Conservation (phyloP, 1,140 invertebrate genomes). For the Cydia fagiglandana region DNA sequence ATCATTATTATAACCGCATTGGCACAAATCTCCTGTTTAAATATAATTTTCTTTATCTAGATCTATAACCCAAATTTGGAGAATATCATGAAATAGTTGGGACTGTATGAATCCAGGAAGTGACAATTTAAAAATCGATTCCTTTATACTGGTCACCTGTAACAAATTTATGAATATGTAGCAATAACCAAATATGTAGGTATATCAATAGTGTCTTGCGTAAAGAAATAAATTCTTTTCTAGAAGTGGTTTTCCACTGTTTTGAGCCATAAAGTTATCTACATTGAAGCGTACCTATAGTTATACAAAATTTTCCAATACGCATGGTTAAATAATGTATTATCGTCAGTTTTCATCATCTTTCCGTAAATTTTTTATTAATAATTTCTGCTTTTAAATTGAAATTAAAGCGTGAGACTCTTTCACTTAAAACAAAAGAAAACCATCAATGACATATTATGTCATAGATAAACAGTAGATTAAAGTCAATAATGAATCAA, state of each 20-base stretch:
- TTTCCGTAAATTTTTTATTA: not conserved
- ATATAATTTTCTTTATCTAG: constrained; percentile 2
- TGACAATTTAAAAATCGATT: constrained; percentile 18
- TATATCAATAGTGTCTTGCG: not conserved
- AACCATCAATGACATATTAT: not conserved
- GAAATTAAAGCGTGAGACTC: not conserved
- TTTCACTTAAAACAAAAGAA: constrained; percentile 3
- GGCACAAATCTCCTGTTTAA: not conserved
- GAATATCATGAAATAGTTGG: not conserved
- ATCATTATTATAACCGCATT: constrained; percentile 11
- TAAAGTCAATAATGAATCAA: not conserved
- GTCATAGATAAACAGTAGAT: constrained; percentile 7
- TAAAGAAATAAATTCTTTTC: constrained; percentile 4
- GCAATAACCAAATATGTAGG: constrained; percentile 15
- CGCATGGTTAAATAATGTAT: not conserved
- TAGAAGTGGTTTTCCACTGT: constrained; percentile 7
- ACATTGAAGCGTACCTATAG: not conserved
- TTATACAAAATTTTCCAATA: not conserved
- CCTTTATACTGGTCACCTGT: constrained; percentile 9
- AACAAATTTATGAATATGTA: constrained; percentile 12
- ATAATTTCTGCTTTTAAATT: not conserved
- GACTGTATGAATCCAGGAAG: not conserved
- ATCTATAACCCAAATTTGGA: constrained; percentile 10
- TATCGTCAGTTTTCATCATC: not conserved
- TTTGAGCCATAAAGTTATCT: not conserved